Conservation (phyloP, 2,888 invertebrate species). For the Onchidella celtica region DNA sequence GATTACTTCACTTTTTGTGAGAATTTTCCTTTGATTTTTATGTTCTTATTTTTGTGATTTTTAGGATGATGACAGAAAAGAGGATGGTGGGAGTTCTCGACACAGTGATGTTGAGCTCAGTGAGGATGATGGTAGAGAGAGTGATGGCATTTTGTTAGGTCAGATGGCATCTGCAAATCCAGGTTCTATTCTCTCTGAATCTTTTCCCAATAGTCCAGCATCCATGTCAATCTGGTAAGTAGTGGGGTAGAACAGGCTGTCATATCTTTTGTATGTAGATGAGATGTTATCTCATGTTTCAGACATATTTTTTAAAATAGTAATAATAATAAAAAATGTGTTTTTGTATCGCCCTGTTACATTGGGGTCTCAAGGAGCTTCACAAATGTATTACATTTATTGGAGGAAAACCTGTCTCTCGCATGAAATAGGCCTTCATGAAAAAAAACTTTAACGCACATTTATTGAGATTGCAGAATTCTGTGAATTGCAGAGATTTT, state of each 20-base stretch:
- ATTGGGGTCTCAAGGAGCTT: not conserved
- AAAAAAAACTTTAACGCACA: too few relatives aligned
- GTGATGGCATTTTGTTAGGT: constrained; percentile 60
- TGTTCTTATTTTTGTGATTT: too few relatives aligned
- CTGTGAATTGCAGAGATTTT: too few relatives aligned
- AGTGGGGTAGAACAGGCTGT: too few relatives aligned
- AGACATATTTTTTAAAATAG: not conserved
- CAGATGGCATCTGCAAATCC: constrained; percentile 53
- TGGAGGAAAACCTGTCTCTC: too few relatives aligned
- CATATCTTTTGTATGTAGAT: too few relatives aligned
- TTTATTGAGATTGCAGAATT: too few relatives aligned
- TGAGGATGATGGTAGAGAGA: constrained; percentile 72
- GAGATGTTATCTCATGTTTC: not conserved
- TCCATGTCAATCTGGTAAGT: constrained; percentile 73
- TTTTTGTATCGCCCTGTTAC: not conserved
- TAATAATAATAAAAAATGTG: not conserved
- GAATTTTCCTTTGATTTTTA: too few relatives aligned
- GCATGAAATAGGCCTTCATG: too few relatives aligned
- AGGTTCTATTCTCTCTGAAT: constrained; percentile 81
- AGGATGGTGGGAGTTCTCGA: constrained; percentile 68
- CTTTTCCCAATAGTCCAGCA: constrained; percentile 84
- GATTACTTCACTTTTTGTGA: too few relatives aligned
- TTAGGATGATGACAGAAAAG: constrained; percentile 53
- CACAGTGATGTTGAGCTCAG: constrained; percentile 75
- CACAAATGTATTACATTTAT: too few relatives aligned